Evolutionary conservation across 2,888 invertebrate genomes (phyloP), one percentile per base, ranked within the genome.

Genomic region (Lepetodrilus schrolli): DNA sequence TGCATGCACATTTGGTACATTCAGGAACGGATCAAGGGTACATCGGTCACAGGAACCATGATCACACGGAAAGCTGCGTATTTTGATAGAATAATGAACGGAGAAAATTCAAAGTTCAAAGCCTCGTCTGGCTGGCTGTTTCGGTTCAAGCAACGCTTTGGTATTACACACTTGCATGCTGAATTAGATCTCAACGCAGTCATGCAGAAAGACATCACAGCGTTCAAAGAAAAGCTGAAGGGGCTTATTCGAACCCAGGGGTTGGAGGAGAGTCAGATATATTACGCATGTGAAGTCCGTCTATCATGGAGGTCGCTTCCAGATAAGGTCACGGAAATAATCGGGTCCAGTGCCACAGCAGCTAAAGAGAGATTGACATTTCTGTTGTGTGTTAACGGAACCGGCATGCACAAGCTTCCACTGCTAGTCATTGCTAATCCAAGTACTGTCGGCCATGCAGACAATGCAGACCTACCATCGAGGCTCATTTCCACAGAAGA

Each of bases 131-230:
- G 74, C 4, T 74, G 74, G 74, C 26, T 74, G 17, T 70, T 70
- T 66, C 66, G 70, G 23, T 74, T 74, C 70, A 74, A 74, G 48
- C 65, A 70, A 37, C 70, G 74, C n/a, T 66, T 66, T 50, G 74
- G 74, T 38, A 38, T 49, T 48, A 13, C 47, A 49, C 48, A 72
- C 48, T 48, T 21, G n/a, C 66, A 72, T 66, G 37, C 49, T 23
- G 30, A 66, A 47, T 26, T 66, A 36, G 36, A 58, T n/a, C 58
- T 58, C 10, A 58, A 58, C 34, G 58, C 58, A n/a, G 58, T 58
- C 30, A 58, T 58, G 58, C 58, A 58, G 30, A 58, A 58, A 26
- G 58, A 58, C 58, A 58, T 58, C 17, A 30, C 58, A n/a, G 23
- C 58, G 0, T 58, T 58, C 17, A 26, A 58, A 58, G 58, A 58